phyloP scores from a whole-genome alignment of 2,797 vertebrate genomes.

The Distichodus sexfasciatus region DNA sequence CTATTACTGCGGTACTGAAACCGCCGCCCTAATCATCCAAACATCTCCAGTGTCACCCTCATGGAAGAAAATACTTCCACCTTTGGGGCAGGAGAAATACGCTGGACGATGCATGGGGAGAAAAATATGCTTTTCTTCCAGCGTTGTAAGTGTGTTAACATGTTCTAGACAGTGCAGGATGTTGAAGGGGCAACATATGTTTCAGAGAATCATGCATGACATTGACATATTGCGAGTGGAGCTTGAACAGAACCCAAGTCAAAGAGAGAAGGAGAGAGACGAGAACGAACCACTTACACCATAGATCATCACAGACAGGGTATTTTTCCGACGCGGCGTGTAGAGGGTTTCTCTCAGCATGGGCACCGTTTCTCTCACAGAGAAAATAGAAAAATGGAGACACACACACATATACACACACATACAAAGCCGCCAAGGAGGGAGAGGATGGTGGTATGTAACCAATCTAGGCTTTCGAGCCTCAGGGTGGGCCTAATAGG shows the following conservation, averaged over 20 bases:
- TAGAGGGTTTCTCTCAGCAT: constrained; percentile 29
- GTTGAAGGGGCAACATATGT: constrained; percentile 63
- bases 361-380: constrained; percentile 2
- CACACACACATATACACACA: background rate
- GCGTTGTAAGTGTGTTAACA: constrained; percentile 12
- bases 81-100: background rate
- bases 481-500: constrained; percentile 49
- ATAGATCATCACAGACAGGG: constrained; percentile 68
- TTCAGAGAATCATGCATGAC: constrained; percentile 63
- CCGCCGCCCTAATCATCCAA: constrained; percentile 16
- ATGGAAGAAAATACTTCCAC: constrained; percentile 16
- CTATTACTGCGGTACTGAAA: constrained; percentile 30
- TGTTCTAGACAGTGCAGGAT: background rate
- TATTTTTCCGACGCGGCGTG: constrained; percentile 53
- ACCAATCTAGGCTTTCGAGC: constrained; percentile 50
- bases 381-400: constrained; percentile 23
- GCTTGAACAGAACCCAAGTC: constrained; percentile 61
- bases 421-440: background rate
- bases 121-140: constrained; percentile 4
- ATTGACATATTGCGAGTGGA: constrained; percentile 65
- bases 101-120: background rate
- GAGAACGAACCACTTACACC: constrained; percentile 60
- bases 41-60: constrained; percentile 1
- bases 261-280: constrained; percentile 53
- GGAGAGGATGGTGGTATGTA: constrained; percentile 47